Base-by-base conservation (phyloP, 2,797 vertebrate species). In the Lepus oiostolus region DNA sequence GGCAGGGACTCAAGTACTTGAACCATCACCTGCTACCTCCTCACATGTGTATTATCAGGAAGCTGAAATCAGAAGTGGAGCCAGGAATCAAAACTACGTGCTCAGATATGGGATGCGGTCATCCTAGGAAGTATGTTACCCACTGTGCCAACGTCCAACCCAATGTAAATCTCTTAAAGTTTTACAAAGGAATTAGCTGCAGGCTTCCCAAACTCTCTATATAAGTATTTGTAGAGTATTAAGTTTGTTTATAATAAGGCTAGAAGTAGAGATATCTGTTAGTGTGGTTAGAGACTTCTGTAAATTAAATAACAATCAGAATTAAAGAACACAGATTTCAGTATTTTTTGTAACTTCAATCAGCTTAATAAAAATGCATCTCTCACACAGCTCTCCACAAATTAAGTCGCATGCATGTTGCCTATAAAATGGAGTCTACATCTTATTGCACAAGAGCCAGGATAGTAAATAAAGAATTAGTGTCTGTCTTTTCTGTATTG, bases 301-400 rank as follows among this genome's bases (percentile, higher is more conserved):
- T 70, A 60, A 74, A 74, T 19, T 92, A 94, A 63, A 62, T 71
- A 92, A 84, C 35, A 86, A 74, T 88, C 47, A 90, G 83, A 92
- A 96, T 68, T 70, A 80, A 42, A 86, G 21, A 65, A 42, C 17
- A 63, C 91, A 79, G 17, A n/a, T 88, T 91, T 88, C 50, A 85
- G 32, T 68, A 32, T 38, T 62, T 88, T 67, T 62, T 35, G 67
- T 62, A 81, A 83, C 4, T 87, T 35, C 50, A 88, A 30, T 58
- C 30, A 93, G 38, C 87, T 95, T 30, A 80, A 79, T 76, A 81
- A 88, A 96, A 93, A 76, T 80, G 24, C 19, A 75, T 81, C 30
- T 82, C 90, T 62, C 26, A 70, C 28, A 88, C 9, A 89, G 74
- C 30, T 79, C 54, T 68, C 35, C 35, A 60, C 11, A 65, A 85